Percentiles rank a stretch among this genome's conserved stretches.
These are phyloP conservation scores for Urocynchramus pylzowi DNA, from an alignment of 2,113 vertebrate genomes.

Conservation along the genomic window DNA sequence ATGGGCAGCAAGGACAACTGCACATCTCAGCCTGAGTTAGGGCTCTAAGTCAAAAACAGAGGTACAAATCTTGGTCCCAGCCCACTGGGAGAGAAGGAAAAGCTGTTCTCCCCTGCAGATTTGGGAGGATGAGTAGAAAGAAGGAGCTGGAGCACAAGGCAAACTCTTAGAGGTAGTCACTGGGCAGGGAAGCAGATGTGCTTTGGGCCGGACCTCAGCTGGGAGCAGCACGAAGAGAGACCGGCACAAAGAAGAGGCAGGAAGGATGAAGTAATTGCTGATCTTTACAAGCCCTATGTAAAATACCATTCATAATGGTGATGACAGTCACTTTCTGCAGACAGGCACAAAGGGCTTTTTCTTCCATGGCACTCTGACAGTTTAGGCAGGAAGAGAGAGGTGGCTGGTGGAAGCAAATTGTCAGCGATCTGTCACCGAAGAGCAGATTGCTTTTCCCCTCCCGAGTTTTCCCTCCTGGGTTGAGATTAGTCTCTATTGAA, in stretches of 20 bases:
- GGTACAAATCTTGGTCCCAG: background rate
- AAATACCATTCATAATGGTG: conserved; percentile 55
- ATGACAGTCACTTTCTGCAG: conserved; percentile 50
- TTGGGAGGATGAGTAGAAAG: background rate
- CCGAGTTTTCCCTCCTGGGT: conserved; percentile 20
- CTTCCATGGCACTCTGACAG: conserved; percentile 43
- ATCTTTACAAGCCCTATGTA: conserved; percentile 45
- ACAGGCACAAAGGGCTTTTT: conserved; percentile 53
- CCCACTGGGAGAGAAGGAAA: background rate
- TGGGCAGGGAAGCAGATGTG: background rate
- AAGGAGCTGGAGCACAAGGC: background rate
- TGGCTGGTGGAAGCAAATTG: conserved; percentile 57
- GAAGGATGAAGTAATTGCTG: conserved; percentile 61
- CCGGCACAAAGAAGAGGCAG: background rate
- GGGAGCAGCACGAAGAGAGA: background rate
- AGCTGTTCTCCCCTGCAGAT: background rate
- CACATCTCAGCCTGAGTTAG: background rate
- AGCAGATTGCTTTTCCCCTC: conserved; percentile 42
- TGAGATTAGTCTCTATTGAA: conserved; percentile 43
- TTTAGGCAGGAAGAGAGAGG: conserved; percentile 54
- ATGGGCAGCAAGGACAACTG: accelerated
- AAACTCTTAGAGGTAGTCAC: background rate
- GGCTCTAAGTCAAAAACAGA: background rate
- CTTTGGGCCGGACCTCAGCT: background rate
- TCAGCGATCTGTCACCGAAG: conserved; percentile 16